Base-by-base conservation (phyloP, 2,113 vertebrate species). In the Porphyrio hochstetteri region DNA sequence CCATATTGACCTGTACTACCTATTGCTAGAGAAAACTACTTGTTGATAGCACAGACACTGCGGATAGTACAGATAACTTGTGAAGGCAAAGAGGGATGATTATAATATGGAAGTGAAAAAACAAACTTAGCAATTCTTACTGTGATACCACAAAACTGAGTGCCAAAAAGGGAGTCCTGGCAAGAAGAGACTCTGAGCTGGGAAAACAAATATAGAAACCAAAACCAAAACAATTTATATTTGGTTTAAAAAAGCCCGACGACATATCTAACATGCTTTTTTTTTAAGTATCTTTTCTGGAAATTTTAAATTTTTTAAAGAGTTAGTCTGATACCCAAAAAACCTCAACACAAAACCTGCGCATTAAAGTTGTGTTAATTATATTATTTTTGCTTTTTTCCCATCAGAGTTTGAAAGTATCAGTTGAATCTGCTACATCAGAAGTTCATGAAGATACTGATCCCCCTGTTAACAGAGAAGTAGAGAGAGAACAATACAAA, bases 261-360 rank as follows among this genome's bases (percentile, higher is more conserved):
- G 31, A 57, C 4, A 28, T 48, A 11, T 21, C 9, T 61, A 57
- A 56, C 12, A 42, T 24, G 10, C 14, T 4, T 24, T 63, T 53
- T 63, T 53, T 48, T n/a, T 18, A 8, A 4, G 0, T 55, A 9
- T 40, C 85, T 59, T 75, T 56, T 0, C 6, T 44, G 24, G 35
- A 88, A 11, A 59, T 48, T 38, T 69, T 79, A 48, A 82, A 33
- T 2, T 8, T 70, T 70, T 78, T 42, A 28, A 65, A 69, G 69
- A 46, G 31, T 29, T 68, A 55, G 28, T 13, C 10, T 33, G 3
- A 27, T n/a, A 63, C 15, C 40, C n/a, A n/a, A 38, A 68, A 17
- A 46, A 27, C 2, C 2, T 12, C 12, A 64, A 15, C 2, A 16
- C 10, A 9, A 3, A 46, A 90, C 64, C 2, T 52, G 5, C 3